Evolutionary conservation across 1,140 invertebrate genomes (phyloP), one percentile per base, ranked within the genome.

Genomic region (Heliconius hermathena): DNA sequence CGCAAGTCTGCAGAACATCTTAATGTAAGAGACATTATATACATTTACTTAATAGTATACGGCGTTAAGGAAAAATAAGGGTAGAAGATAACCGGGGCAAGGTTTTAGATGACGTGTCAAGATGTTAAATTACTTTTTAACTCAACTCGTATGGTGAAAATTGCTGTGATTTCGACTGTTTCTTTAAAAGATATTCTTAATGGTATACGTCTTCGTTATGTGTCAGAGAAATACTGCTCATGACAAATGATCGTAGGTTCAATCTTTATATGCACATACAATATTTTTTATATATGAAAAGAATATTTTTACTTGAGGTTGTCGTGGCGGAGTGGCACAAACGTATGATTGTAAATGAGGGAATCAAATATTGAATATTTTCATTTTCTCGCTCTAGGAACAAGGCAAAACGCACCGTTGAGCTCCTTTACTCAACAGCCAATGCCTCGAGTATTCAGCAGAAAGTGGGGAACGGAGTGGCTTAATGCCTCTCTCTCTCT

Each of bases 1-100:
- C 66, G 60, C 66, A 52, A 33, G 73, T 79, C 73, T 79, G 46
- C 73, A 33, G n/a, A 54, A 33, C 13, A 36, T 66, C 66, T 38
- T 71, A 79, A 79, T 79, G 73, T 66, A 79, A 79, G 49, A 46
- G 66, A 75, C 78, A 79, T 79, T 75, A 73, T 57, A 79, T 36
- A 79, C 66, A 75, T 79, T 79, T 72, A 79, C 70, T 79, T 75
- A 79, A 79, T 79, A 79, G 77, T 71, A 74, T 46, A 79, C 71
- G 60, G 57, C 60, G 26, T 71, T 79, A 54, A 26, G 73, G 78
- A 79, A 75, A 79, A 79, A 79, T 79, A 75, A 79, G 78, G 73
- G 49, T 70, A 29, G 22, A 26, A 79, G 60, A 66, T 26, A 77
- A 76, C n/a, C 57, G 36, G 33, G 77, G n/a, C 52, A 57, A 70